A percentile compares a stretch with the other conserved stretches of the same genome.
These are phyloP conservation scores for Rhizomys pruinosus DNA, from an alignment of 2,113 vertebrate genomes.

Conservation along the genomic window DNA sequence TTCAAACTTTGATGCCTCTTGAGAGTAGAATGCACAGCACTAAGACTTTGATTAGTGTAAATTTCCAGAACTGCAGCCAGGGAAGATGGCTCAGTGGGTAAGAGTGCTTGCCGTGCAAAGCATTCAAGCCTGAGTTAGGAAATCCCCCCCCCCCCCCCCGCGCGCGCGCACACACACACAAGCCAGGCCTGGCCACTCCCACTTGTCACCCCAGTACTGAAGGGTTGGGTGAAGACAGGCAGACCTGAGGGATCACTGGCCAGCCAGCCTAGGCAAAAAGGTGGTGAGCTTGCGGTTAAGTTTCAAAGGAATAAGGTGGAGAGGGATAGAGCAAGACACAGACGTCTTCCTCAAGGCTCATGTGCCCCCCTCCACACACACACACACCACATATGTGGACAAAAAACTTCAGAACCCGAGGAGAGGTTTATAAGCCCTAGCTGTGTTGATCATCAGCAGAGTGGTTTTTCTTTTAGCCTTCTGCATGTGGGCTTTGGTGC, in stretches of 20 bases:
- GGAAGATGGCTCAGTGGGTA: background rate
- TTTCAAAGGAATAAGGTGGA: background rate
- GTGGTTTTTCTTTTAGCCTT: background rate
- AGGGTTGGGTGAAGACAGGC: background rate
- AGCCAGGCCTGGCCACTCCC: background rate
- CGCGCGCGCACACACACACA: background rate
- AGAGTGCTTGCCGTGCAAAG: background rate
- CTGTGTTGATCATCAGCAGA: background rate
- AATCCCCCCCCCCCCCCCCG: too few species aligned
- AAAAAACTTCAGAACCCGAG: too few species aligned
- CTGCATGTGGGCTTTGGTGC: background rate
- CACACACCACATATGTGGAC: too few species aligned
- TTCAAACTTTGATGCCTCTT: conserved; percentile 8
- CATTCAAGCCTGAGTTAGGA: background rate
- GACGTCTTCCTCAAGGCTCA: background rate
- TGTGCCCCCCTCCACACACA: too few species aligned
- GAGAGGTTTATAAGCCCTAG: background rate
- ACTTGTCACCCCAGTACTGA: background rate
- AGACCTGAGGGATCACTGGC: background rate
- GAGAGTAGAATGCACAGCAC: background rate
- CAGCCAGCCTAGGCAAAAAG: background rate
- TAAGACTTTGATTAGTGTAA: background rate
- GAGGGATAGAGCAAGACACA: too few species aligned
- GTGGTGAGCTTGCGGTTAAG: too few species aligned
- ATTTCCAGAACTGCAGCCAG: background rate